Evolutionary conservation across 2,113 vertebrate species (phyloP).

Genomic region (Trachemys scripta): DNA sequence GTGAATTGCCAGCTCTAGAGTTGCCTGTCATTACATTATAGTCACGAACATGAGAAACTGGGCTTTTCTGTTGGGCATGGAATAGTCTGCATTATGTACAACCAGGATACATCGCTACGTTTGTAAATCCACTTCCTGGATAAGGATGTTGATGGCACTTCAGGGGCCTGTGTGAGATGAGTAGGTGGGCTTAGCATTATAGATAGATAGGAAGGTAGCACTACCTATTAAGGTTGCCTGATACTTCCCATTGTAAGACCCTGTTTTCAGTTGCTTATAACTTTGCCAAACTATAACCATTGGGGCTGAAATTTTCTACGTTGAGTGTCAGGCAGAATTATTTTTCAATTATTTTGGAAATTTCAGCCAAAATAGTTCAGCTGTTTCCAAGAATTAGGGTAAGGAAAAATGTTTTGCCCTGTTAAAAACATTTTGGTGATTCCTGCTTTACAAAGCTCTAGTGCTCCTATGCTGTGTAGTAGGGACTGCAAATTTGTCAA

Average conservation of each 20-base stretch:
- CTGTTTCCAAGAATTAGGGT: not conserved
- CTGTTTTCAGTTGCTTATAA: not conserved
- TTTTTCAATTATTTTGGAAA: not conserved
- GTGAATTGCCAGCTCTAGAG: not conserved
- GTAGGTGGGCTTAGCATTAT: not conserved
- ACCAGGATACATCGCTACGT: not conserved
- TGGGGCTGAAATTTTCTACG: not conserved
- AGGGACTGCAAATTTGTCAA: not conserved
- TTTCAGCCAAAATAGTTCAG: not conserved
- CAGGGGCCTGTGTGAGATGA: not conserved
- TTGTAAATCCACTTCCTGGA: not conserved
- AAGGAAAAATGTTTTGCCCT: not conserved
- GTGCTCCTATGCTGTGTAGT: not conserved
- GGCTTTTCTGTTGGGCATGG: not conserved
- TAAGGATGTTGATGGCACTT: not conserved
- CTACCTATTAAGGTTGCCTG: not conserved
- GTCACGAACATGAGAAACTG: not conserved
- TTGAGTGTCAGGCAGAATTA: not conserved
- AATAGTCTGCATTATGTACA: not conserved
- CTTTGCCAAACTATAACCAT: not conserved
- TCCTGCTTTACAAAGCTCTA: too few relatives aligned
- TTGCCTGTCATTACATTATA: not conserved
- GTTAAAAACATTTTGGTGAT: too few relatives aligned
- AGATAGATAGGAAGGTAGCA: not conserved
- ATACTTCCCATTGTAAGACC: not conserved